A percentile compares a stretch with the other conserved stretches of the same genome.
Evolutionary conservation across 2,797 vertebrate species (phyloP).

Genomic region (Hoplostethus atlanticus): DNA sequence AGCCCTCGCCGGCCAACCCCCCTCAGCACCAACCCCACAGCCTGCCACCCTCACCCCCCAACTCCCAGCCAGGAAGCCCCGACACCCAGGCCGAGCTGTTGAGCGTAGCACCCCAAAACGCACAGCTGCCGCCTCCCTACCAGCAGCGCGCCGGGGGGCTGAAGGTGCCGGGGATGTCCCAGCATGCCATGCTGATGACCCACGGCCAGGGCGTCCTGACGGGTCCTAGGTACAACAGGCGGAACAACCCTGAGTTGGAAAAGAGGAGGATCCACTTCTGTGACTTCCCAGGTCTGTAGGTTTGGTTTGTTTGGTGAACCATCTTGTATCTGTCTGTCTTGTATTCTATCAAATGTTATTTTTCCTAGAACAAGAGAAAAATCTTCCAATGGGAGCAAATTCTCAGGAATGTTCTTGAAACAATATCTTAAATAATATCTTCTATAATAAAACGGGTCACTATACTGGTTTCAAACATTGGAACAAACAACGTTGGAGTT

Average conservation of each 20-base stretch:
- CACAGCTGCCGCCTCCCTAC: conserved; percentile 83
- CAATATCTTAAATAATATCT: too few species aligned
- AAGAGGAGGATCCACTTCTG: conserved; percentile 95
- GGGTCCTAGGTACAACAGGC: conserved; percentile 91
- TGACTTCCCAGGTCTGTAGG: conserved; percentile 86
- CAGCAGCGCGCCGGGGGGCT: conserved; percentile 82
- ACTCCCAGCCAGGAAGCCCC: conserved; percentile 92
- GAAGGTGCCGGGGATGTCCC: conserved; percentile 85
- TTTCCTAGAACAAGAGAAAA: too few species aligned
- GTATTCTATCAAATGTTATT: too few species aligned
- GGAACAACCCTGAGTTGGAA: conserved; percentile 94
- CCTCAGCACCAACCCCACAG: conserved; percentile 84
- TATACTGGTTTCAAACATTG: too few species aligned
- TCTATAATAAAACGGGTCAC: too few species aligned
- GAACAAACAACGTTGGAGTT: too few species aligned
- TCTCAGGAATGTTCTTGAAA: too few species aligned
- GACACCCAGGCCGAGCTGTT: conserved; percentile 89
- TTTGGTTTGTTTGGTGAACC: background rate
- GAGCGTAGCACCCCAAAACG: conserved; percentile 81
- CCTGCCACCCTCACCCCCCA: conserved; percentile 92
- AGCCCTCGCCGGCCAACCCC: conserved; percentile 47
- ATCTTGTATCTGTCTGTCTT: too few species aligned
- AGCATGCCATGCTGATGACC: conserved; percentile 83
- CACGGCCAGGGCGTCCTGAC: conserved; percentile 88
- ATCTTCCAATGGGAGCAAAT: too few species aligned